phyloP scores from a whole-genome alignment of 2,888 invertebrate species.

The Nowickia ferox region DNA sequence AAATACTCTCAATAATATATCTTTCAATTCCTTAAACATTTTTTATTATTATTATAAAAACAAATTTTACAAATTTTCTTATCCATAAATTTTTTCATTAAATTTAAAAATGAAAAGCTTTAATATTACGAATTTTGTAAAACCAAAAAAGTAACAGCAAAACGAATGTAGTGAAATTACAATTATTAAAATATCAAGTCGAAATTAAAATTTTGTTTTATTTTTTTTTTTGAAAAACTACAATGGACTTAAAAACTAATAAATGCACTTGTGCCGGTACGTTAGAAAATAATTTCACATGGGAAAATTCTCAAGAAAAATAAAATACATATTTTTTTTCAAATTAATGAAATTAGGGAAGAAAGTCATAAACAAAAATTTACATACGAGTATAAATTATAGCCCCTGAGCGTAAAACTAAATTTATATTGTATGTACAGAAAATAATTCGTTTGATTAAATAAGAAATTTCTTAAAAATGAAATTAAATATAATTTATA shows the following conservation, averaged over 20 bases:
- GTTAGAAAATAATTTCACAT: slow-evolving; percentile 72
- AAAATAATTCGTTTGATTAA: slow-evolving; percentile 35
- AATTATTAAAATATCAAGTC: slow-evolving; percentile 17
- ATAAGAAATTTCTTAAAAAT: slow-evolving; percentile 21
- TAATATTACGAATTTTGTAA: slow-evolving; percentile 42
- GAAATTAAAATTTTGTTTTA: slow-evolving; percentile 25
- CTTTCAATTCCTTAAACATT: background rate
- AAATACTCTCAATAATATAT: slow-evolving; percentile 44
- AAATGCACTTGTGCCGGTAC: slow-evolving; percentile 83
- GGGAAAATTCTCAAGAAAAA: slow-evolving; percentile 45
- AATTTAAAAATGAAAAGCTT: slow-evolving; percentile 17
- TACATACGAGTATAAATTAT: slow-evolving; percentile 68
- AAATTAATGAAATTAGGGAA: slow-evolving; percentile 29
- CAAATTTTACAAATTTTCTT: slow-evolving; percentile 36
- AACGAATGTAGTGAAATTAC: slow-evolving; percentile 26
- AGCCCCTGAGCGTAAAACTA: slow-evolving; percentile 74
- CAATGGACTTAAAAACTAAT: slow-evolving; percentile 75
- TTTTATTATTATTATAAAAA: slow-evolving; percentile 42
- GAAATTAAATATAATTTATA: background rate
- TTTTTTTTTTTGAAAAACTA: slow-evolving; percentile 16
- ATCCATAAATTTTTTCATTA: slow-evolving; percentile 31
- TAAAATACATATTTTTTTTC: slow-evolving; percentile 13
- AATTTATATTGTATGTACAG: slow-evolving; percentile 58
- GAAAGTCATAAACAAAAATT: slow-evolving; percentile 38
- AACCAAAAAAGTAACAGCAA: slow-evolving; percentile 49